Percentiles rank a stretch among this genome's conserved stretches.
These are phyloP conservation scores for Condylura cristata DNA, from an alignment of 2,113 vertebrate species.

Conservation along the genomic window DNA sequence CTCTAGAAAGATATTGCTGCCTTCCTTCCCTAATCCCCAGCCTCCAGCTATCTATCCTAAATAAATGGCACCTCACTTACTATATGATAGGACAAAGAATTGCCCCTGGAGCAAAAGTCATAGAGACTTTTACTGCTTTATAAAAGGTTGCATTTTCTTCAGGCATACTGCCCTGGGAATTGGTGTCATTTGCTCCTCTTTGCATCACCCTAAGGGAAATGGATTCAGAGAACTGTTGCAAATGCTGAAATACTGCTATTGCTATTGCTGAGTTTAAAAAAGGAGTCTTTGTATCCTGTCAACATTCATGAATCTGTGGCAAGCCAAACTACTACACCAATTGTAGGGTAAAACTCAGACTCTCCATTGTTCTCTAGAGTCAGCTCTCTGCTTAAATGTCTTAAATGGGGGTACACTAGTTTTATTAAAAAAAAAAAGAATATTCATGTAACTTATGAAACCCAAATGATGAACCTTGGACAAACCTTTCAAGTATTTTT, in stretches of 20 bases:
- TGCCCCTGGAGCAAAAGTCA: neutral
- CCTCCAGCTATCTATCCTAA: neutral
- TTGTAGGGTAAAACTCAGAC: neutral
- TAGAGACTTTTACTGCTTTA: neutral
- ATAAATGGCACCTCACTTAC: neutral
- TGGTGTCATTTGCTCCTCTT: neutral
- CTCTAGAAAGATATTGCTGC: neutral
- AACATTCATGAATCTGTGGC: no score
- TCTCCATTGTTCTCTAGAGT: neutral
- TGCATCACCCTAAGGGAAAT: neutral
- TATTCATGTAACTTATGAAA: neutral
- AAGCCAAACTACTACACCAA: neutral
- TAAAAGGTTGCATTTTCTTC: neutral
- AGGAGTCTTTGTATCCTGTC: neutral
- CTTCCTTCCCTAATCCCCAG: accelerated
- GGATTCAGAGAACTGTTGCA: neutral
- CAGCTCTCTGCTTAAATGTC: neutral
- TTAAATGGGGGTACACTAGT: neutral
- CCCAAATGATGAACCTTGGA: accelerated
- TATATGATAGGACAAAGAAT: neutral
- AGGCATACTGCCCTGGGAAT: neutral
- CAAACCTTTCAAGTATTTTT: neutral
- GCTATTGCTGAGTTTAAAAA: neutral
- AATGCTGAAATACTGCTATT: neutral
- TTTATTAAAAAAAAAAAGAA: neutral